Base-by-base conservation (phyloP, 64 coral and sea anemone genomes). In the Acropora tenuis region DNA sequence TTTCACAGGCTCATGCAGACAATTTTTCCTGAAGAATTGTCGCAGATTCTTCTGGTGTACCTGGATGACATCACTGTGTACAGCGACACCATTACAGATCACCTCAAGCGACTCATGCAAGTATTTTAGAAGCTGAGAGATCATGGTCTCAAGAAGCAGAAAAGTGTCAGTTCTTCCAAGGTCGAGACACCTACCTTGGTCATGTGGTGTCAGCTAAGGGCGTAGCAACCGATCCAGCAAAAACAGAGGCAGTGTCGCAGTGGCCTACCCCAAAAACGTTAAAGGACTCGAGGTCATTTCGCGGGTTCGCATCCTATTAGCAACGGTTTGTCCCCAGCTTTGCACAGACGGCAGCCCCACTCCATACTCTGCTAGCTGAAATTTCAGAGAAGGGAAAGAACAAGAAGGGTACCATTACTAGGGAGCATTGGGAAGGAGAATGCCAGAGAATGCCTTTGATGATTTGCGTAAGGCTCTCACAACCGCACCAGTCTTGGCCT, bases 281-380 rank as follows among this genome's bases (percentile, higher is more conserved):
- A 41, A 74, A 47, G 46, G 95, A 93, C 10, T 15, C 93, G 59
- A 53, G 90, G 44, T 90, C 80, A 0, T 96, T 96, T 60, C 90
- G 90, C 16, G 86, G 94, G 10, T 92, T 96, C 16, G 43, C 43
- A 6, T 92, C 86, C 0, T 93, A 96, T 17, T 96, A 90, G 41
- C n/a, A 82, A 1, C 8, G 81, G 19, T 96, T 96, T 69, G 87
- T 93, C 4, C 87, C 16, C 0, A 4, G 42, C 4, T 96, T 96
- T 16, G 82, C 88, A 1, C 75, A 96, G 10, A 46, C 69, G 20
- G 87, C 94, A 48, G 73, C 45, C 43, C 74, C 87, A 0, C 65
- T 92, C 1, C 90, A 90, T n/a, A n/a, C 50, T 6, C 8, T 53
- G 50, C 5, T 53, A 8, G 4, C 8, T 8, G 8, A 4, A 0